Percentiles rank a stretch among this genome's conserved stretches.
phyloP scores from a whole-genome alignment of 2,888 invertebrate genomes.

The Eledone cirrhosa region DNA sequence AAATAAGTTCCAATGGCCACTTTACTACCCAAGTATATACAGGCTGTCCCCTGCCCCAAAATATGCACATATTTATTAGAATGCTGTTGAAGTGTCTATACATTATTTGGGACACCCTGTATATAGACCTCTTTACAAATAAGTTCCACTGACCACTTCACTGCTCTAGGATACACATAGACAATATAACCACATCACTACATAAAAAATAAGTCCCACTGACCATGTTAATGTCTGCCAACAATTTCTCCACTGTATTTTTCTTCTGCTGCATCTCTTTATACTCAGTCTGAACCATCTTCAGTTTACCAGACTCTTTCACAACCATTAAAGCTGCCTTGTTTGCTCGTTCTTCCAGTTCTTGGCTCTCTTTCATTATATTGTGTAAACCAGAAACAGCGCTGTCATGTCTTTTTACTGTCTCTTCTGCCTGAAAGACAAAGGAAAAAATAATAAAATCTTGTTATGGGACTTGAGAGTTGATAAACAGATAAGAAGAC shows the following conservation, averaged over 20 bases:
- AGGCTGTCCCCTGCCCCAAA: no score
- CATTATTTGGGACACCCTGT: no score
- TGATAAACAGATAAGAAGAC: neutral
- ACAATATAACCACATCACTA: no score
- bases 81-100: no score
- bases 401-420: constrained; percentile 52
- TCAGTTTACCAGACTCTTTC: constrained; percentile 52
- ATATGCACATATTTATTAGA: no score
- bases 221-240: constrained; percentile 58
- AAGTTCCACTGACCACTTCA: no score
- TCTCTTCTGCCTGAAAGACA: constrained; percentile 46
- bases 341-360: constrained; percentile 59
- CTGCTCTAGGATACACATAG: no score
- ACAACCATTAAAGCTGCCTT: constrained; percentile 57
- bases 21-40: no score
- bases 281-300: constrained; percentile 47
- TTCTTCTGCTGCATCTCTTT: constrained; percentile 48
- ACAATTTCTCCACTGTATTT: constrained; percentile 50
- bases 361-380: constrained; percentile 53
- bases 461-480: constrained; percentile 29
- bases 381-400: constrained; percentile 48
- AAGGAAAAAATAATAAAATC: neutral
- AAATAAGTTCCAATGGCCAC: no score
- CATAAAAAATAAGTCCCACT: neutral
- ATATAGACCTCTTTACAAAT: no score